Conservation (phyloP, 1,140 invertebrate genomes). For the Drosophila nebulosa region DNA sequence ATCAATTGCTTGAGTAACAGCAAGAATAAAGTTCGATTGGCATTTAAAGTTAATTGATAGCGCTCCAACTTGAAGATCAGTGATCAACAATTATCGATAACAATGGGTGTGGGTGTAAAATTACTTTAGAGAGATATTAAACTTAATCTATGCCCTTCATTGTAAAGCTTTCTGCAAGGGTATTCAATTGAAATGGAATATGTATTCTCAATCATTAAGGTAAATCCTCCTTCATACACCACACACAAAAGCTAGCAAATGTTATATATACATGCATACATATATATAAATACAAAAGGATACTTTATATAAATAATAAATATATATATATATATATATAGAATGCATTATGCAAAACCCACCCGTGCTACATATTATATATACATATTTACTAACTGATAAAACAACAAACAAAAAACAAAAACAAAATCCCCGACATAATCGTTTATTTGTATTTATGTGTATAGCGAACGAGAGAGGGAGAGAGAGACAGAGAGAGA, state of each 20-base stretch:
- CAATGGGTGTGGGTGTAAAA: too few species aligned
- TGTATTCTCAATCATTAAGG: background rate
- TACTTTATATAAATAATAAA: background rate
- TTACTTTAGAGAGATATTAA: too few species aligned
- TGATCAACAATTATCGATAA: too few species aligned
- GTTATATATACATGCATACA: background rate
- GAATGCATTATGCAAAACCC: slow-evolving; percentile 44
- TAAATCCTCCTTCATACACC: background rate
- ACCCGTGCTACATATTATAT: slow-evolving; percentile 41
- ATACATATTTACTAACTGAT: background rate
- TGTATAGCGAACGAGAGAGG: too few species aligned
- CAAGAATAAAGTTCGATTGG: too few species aligned
- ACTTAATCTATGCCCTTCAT: too few species aligned
- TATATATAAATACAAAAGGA: background rate
- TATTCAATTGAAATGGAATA: background rate
- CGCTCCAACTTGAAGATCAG: too few species aligned
- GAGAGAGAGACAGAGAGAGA: background rate
- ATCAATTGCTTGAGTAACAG: too few species aligned
- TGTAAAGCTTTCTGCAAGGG: too few species aligned
- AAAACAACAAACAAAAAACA: background rate
- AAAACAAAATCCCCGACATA: slow-evolving; percentile 8
- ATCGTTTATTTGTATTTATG: background rate
- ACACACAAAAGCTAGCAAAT: background rate
- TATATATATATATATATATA: slow-evolving; percentile 23
- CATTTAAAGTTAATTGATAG: too few species aligned